These are phyloP conservation scores for Epinephelus lanceolatus DNA, from an alignment of 2,113 vertebrate species.

Conservation along the genomic window DNA sequence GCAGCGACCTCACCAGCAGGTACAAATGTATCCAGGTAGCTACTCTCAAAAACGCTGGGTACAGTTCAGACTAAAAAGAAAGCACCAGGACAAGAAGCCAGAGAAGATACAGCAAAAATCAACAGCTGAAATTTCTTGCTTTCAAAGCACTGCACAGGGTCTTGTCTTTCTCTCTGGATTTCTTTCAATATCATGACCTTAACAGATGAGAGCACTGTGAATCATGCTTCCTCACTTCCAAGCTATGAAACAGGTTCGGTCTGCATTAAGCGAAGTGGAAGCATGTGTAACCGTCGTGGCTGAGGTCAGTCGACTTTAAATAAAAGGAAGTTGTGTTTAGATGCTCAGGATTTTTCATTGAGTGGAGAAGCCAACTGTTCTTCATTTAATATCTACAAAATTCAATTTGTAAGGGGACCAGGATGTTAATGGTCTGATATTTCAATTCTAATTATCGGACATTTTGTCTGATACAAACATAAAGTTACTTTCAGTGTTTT, in stretches of 20 bases:
- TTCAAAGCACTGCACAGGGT: neutral
- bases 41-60: neutral
- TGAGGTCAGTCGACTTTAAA: slow-evolving; percentile 24
- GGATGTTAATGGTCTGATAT: neutral
- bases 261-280: slow-evolving; percentile 21
- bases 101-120: neutral
- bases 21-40: neutral
- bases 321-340: slow-evolving; percentile 13
- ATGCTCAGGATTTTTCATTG: slow-evolving; percentile 2
- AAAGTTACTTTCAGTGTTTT: neutral
- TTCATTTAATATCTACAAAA: neutral
- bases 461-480: neutral
- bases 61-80: neutral
- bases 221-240: slow-evolving; percentile 12
- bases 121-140: neutral
- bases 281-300: neutral
- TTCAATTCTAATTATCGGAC: neutral
- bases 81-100: neutral
- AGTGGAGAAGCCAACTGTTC: neutral
- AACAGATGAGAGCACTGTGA: slow-evolving; percentile 23
- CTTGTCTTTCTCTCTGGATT: slow-evolving; percentile 15
- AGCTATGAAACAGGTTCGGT: slow-evolving; percentile 22
- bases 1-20: neutral
- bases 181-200: slow-evolving; percentile 22
- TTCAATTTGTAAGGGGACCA: neutral